phyloP scores from a whole-genome alignment of 2,888 invertebrate species.

The Epistrophella euchroma region DNA sequence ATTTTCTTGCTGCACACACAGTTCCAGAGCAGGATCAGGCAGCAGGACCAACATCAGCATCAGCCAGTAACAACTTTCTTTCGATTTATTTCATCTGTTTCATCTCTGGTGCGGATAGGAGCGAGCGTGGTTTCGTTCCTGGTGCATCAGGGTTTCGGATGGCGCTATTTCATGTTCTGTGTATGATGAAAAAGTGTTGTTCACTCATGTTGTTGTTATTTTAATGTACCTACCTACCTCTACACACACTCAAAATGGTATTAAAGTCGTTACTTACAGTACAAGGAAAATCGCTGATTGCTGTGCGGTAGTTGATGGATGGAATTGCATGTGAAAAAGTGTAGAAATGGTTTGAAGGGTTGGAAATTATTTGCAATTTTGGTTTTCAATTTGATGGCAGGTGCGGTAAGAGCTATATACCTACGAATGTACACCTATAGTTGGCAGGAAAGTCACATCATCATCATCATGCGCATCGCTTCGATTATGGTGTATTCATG shows the following conservation, averaged over 20 bases:
- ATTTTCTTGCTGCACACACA: slow-evolving; percentile 22
- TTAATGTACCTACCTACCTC: slow-evolving; percentile 39
- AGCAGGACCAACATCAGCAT: background rate
- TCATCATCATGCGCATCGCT: background rate
- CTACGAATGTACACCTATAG: background rate
- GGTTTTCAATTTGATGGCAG: slow-evolving; percentile 51
- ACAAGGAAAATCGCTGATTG: slow-evolving; percentile 39
- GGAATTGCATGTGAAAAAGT: slow-evolving; percentile 10
- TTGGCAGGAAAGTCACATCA: slow-evolving; percentile 5
- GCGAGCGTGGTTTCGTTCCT: slow-evolving; percentile 9
- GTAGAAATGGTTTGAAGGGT: background rate
- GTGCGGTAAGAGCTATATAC: background rate
- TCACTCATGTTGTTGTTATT: slow-evolving; percentile 36
- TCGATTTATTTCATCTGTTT: slow-evolving; percentile 70
- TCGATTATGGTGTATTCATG: slow-evolving; percentile 10
- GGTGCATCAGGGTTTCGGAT: slow-evolving; percentile 41
- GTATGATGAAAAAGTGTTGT: slow-evolving; percentile 52
- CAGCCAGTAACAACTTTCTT: slow-evolving; percentile 60
- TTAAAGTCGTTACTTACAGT: slow-evolving; percentile 54
- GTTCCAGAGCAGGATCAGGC: background rate
- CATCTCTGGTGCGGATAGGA: slow-evolving; percentile 40
- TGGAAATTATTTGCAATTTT: slow-evolving; percentile 53
- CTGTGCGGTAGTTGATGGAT: slow-evolving; percentile 22
- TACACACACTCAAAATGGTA: slow-evolving; percentile 22
- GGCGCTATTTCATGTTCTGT: slow-evolving; percentile 48